Evolutionary conservation across 2,888 invertebrate genomes (phyloP), one percentile per base, ranked within the genome.

Genomic region (Pecten maximus): DNA sequence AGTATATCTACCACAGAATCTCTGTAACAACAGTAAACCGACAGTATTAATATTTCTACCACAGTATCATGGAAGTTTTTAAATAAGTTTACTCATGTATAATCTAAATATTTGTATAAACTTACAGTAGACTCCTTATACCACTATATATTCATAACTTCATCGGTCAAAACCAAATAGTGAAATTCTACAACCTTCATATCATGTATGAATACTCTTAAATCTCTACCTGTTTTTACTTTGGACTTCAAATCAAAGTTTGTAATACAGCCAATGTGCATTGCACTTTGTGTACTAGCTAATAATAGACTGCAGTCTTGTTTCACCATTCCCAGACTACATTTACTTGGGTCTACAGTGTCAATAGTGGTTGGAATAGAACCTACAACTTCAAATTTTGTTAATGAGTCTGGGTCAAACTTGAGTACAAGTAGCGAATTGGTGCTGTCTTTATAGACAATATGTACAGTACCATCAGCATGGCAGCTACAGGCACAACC

Each of bases 221-320:
- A 44, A 44, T 74, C 23, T 28, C 35, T 23, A 6, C 23, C 12
- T 74, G 74, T 74, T 74, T 74, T 35, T 28, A 8, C 10, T 35
- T 74, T 74, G 74, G 74, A 28, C 28, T 74, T 74, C 8, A 74
- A 16, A 35, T 74, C 74, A 74, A 74, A 74, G 74, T 74, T 74
- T 10, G 23, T 23, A 74, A 74, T 35, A 74, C 74, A 28, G 35
- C 74, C 35, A 74, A 74, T 1, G 35, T 54, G 19, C 50, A 54
- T 19, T 54, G 10, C 12, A 74, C 23, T 35, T 12, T 74, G 28
- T 28, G 35, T 74, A 35, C 28, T 74, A 23, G 74, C 74, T 74
- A 74, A 12, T 35, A 74, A 0, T 6, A 74, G 35, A 10, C 12
- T 74, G 74, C 35, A 74, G 35, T 74, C 74, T 35, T 74, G 74